These are phyloP conservation scores for Omphaloscelis lunosa DNA, from an alignment of 2,888 invertebrate species.

Conservation along the genomic window DNA sequence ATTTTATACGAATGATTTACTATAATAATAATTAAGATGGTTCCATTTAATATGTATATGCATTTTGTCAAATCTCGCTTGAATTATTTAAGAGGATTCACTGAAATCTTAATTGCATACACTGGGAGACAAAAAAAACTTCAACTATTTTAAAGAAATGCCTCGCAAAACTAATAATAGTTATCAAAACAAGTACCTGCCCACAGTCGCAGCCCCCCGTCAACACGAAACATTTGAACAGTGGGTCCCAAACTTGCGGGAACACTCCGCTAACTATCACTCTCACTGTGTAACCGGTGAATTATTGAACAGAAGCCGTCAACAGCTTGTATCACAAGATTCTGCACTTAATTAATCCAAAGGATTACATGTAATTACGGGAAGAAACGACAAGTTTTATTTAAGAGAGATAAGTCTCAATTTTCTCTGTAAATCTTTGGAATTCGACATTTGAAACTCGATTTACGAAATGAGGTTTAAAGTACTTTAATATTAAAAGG, in stretches of 20 bases:
- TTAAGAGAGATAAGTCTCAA: conserved; percentile 1
- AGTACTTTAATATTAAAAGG: conserved; percentile 3
- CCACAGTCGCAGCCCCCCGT: neutral
- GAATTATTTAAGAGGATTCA: too few species aligned
- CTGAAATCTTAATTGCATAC: too few species aligned
- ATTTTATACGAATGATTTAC: too few species aligned
- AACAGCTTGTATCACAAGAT: conserved; percentile 54
- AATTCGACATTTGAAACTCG: conserved; percentile 10
- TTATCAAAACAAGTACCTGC: neutral
- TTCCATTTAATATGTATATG: too few species aligned
- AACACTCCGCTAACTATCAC: conserved; percentile 47
- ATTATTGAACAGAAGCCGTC: conserved; percentile 52
- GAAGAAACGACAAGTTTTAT: conserved; percentile 26
- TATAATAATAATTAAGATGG: too few species aligned
- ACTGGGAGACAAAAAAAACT: too few species aligned
- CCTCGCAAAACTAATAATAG: neutral
- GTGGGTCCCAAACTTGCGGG: conserved; percentile 39
- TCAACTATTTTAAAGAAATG: neutral
- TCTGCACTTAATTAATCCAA: conserved; percentile 58
- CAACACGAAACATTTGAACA: conserved; percentile 36
- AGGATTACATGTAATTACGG: conserved; percentile 8
- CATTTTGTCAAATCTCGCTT: too few species aligned
- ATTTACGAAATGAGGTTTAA: conserved; percentile 12
- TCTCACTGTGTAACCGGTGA: conserved; percentile 52
- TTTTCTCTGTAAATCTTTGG: conserved; percentile 21